Base-by-base conservation (phyloP, 2,888 invertebrate species). In the Drosophila incognita region DNA sequence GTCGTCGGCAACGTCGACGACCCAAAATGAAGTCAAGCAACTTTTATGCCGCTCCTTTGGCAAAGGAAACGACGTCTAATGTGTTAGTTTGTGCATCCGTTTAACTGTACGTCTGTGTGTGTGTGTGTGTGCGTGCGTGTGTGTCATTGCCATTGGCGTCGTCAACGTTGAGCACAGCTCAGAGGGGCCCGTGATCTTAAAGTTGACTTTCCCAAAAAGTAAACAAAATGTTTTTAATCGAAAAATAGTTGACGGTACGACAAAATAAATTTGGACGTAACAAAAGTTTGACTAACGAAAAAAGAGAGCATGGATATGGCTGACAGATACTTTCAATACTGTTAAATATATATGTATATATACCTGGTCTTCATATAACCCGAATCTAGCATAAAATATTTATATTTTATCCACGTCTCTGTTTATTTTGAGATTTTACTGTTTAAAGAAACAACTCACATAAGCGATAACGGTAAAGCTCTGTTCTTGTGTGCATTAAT, bases 21-120 rank as follows among this genome's bases (percentile, higher is more conserved):
- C 83, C 87, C 90, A 82, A 83, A 90, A 87, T 85, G 71, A 82
- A 87, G 90, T 89, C 87, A 82, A 82, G 78, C 82, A 87, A 87
- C 90, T 89, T 82, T 81, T 57, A 64, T 70, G 77, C 61, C 81
- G 64, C 72, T 69, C 57, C 67, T 71, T 78, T 90, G 81, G 69
- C 90, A 88, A 83, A 83, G 85, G 83, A 86, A 88, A 73, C 56
- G 87, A 64, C 79, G 65, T 81, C 87, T 86, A 86, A 90, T 90
- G 90, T 86, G 90, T 85, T 90, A 85, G 83, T 88, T 87, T 61
- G 52, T 59, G 58, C 78, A 71, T 70, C 68, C 79, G 75, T 75
- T 62, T 60, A 48, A 69, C 27, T 77, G 35, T 69, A 18, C 63
- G 49, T 21, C 13, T 33, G 38, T 72, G 35, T 74, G 35, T 66